phyloP scores from a whole-genome alignment of 2,797 vertebrate genomes.

The Myotis vivesi region DNA sequence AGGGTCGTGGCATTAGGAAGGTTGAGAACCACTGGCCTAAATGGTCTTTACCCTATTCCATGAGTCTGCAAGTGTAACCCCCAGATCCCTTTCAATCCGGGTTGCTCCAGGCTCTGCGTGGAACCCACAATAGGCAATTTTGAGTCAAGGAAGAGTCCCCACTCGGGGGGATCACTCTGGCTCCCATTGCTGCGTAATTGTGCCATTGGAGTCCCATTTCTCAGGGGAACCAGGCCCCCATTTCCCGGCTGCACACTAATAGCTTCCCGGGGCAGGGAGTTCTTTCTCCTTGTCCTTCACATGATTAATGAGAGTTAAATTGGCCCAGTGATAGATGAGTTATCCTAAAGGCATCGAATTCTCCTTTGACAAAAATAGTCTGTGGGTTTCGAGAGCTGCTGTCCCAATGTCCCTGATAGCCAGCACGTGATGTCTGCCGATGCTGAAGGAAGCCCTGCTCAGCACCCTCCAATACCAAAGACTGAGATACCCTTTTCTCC shows the following conservation, averaged over 20 bases:
- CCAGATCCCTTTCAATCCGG: not conserved
- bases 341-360: constrained; percentile 68
- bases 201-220: constrained; percentile 13
- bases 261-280: constrained; percentile 54
- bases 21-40: not conserved
- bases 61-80: not conserved
- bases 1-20: too few relatives aligned
- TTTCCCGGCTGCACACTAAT: constrained; percentile 6
- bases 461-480: not conserved
- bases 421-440: not conserved
- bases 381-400: not conserved
- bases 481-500: not conserved
- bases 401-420: not conserved
- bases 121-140: not conserved
- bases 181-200: constrained; percentile 32
- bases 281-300: constrained; percentile 8
- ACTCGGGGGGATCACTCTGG: not conserved
- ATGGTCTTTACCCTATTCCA: not conserved
- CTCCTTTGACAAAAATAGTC: constrained; percentile 73
- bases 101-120: not conserved
- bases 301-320: constrained; percentile 76
- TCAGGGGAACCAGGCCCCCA: not conserved
- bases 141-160: constrained; percentile 21
- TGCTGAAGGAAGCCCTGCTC: not conserved
- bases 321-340: constrained; percentile 69